Percentiles rank a stretch among this genome's conserved stretches.
These are phyloP conservation scores for Lycodopsis pacificus DNA, from an alignment of 2,797 vertebrate genomes.

Conservation along the genomic window DNA sequence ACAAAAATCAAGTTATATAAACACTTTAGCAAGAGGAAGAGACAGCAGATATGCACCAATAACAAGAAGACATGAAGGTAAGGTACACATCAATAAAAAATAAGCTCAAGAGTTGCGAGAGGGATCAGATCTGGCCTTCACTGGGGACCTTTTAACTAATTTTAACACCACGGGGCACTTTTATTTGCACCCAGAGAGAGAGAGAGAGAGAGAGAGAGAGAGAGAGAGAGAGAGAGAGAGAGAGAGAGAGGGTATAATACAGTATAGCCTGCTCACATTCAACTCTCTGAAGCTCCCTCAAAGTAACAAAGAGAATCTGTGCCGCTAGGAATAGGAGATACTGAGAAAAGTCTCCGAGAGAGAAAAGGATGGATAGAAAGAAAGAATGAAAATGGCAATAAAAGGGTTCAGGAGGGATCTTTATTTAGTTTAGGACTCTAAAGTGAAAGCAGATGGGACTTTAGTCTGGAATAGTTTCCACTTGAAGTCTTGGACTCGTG, in stretches of 20 bases:
- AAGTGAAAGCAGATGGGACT: conserved; percentile 88
- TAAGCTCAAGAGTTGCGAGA: conserved; percentile 58
- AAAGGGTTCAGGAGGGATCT: conserved; percentile 83
- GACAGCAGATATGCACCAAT: conserved; percentile 3
- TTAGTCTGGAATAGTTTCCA: conserved; percentile 86
- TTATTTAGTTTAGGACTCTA: conserved; percentile 86
- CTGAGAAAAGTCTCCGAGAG: conserved; percentile 39
- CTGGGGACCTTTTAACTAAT: conserved; percentile 42
- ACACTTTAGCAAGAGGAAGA: not conserved
- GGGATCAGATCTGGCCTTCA: conserved; percentile 51
- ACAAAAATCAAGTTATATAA: not conserved
- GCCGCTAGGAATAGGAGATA: conserved; percentile 36
- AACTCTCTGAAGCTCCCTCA: conserved; percentile 52
- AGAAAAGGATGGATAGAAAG: conserved; percentile 69
- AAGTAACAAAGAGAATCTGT: conserved; percentile 57
- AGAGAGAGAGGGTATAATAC: conserved; percentile 16
- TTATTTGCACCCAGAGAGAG: conserved; percentile 61
- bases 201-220: conserved; percentile 9
- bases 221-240: conserved; percentile 23
- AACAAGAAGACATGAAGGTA: not conserved
- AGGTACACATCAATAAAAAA: conserved; percentile 29
- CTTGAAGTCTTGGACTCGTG: conserved; percentile 81
- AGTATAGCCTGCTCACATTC: conserved; percentile 44
- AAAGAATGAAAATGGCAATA: conserved; percentile 70
- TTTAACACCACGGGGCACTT: conserved; percentile 55